phyloP scores from a whole-genome alignment of 2,113 vertebrate species.

The Poecile atricapillus region DNA sequence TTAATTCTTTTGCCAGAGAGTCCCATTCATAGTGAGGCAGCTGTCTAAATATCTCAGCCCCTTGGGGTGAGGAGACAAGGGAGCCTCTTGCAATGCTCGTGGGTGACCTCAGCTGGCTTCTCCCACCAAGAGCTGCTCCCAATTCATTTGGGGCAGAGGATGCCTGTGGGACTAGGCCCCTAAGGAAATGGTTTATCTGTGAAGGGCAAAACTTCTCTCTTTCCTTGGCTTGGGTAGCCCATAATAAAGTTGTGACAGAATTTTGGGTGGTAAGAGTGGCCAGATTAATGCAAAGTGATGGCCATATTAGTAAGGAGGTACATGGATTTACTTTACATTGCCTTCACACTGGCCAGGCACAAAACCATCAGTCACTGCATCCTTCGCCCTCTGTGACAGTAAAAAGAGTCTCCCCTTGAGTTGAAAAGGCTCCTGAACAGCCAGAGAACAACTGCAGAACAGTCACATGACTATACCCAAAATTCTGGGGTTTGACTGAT shows the following conservation, averaged over 20 bases:
- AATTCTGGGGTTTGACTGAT: not conserved
- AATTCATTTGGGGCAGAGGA: not conserved
- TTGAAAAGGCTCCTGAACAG: not conserved
- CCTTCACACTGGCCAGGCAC: not conserved
- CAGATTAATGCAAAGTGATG: not conserved
- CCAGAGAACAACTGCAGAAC: not conserved
- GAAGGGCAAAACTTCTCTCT: not conserved
- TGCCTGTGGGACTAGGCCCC: not conserved
- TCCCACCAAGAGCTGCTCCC: fast-evolving
- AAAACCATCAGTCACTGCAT: not conserved
- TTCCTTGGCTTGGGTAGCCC: not conserved
- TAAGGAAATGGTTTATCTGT: not conserved
- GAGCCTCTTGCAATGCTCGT: not conserved
- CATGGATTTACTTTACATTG: not conserved
- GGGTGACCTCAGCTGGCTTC: conserved; percentile 41
- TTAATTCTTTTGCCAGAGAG: conserved; percentile 64
- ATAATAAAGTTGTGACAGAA: not conserved
- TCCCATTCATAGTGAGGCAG: conserved; percentile 40
- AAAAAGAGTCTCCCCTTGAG: not conserved
- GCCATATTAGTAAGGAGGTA: not conserved
- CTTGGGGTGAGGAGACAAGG: conserved; percentile 19
- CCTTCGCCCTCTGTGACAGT: not conserved
- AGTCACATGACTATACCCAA: not conserved
- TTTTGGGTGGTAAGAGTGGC: not conserved
- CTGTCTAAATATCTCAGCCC: conserved; percentile 51